Evolutionary conservation across 2,888 invertebrate genomes (phyloP), one percentile per base, ranked within the genome.

Genomic region (Dryocosmus kuriphilus): DNA sequence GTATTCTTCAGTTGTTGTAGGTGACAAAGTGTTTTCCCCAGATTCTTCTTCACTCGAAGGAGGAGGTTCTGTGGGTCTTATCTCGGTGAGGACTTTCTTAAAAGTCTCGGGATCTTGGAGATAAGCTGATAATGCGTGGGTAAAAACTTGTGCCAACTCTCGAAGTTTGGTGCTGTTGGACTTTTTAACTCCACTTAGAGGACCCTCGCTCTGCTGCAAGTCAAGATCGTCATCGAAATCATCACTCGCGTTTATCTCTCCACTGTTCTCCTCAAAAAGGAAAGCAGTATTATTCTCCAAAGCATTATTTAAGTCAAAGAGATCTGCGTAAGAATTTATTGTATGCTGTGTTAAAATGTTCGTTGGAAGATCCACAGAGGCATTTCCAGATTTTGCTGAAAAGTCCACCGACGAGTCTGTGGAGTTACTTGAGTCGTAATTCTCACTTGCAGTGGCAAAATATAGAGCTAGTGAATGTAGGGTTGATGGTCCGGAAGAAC

Each of bases 91-190:
- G 27, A 95, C 95, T 87, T 95, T 95, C 83, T 95, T 94, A 86
- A 97, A 97, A 75, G 95, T 95, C n/a, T 95, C 95, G 0, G 97
- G 97, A 90, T 97, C 95, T 90, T 97, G 95, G 6, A 97, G 92
- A 85, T 97, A 97, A 0, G 96, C 96, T 1, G 96, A 95, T 22
- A 97, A 91, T 0, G 97, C 97, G 87, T 96, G 95, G 0, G 97
- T 97, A 86, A 97, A 97, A 5, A 97, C 96, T 91, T 96, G 95
- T 0, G 97, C 97, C 6, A 97, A 91, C 90, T 97, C 96, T 75
- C 97, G 93, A 0, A 97, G 85, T 76, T 91, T 92, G 1, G 91
- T 90, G 94, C 90, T 95, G 93, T n/a, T 96, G 93, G 81, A 85
- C 88, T 92, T 86, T 89, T 89, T 76, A 92, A 93, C 46, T 91